Evolutionary conservation across 2,888 invertebrate species (phyloP).

Genomic region (Congeria kusceri): DNA sequence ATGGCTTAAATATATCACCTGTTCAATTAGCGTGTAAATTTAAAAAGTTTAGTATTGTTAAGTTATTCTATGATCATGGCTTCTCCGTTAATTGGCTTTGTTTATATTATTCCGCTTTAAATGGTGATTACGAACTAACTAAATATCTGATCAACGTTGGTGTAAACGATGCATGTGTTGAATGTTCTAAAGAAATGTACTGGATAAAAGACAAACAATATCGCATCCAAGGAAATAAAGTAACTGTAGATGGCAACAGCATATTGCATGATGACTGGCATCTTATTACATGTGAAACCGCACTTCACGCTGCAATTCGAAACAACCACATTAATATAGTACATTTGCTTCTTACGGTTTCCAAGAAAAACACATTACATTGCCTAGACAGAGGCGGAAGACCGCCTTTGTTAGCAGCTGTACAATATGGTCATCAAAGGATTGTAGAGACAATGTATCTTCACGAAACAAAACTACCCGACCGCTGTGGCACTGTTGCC

Average conservation of each 20-base stretch:
- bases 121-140: too few relatives aligned
- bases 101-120: too few relatives aligned
- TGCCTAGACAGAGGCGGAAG: too few relatives aligned
- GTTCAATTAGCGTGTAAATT: slow-evolving; percentile 10
- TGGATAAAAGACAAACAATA: too few relatives aligned
- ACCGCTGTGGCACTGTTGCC: too few relatives aligned
- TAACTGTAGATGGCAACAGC: too few relatives aligned
- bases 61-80: neutral
- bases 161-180: neutral
- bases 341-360: neutral
- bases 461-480: too few relatives aligned
- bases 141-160: neutral
- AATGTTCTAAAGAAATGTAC: too few relatives aligned
- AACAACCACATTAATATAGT: neutral
- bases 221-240: too few relatives aligned
- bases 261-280: slow-evolving; percentile 1
- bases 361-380: neutral
- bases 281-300: slow-evolving; percentile 5
- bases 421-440: neutral
- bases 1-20: slow-evolving; percentile 5
- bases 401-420: neutral
- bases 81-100: too few relatives aligned
- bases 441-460: too few relatives aligned
- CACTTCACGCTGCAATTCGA: slow-evolving; percentile 9
- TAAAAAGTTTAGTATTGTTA: neutral